These are phyloP conservation scores for Platanista minor DNA, from an alignment of 2,113 vertebrate genomes.

Conservation along the genomic window DNA sequence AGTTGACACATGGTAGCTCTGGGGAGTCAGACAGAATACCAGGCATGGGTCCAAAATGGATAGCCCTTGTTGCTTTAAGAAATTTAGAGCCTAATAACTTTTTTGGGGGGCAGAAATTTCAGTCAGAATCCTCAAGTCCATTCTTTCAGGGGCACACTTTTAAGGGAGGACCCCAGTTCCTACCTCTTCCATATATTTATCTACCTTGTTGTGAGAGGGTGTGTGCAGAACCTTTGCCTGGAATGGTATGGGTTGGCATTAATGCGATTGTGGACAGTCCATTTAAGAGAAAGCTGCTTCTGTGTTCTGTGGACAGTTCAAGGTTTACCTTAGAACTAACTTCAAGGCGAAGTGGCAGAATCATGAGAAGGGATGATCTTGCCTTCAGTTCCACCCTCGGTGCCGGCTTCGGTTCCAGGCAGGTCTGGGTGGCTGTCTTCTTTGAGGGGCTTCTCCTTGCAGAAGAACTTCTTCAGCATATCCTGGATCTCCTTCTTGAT, in stretches of 20 bases:
- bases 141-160: neutral
- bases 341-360: conserved; percentile 77
- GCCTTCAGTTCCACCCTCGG: conserved; percentile 79
- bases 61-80: conserved; percentile 54
- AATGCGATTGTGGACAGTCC: neutral
- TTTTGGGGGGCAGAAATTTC: neutral
- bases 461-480: conserved; percentile 84
- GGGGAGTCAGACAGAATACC: neutral
- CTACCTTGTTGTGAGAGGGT: conserved; percentile 9
- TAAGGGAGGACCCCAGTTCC: neutral
- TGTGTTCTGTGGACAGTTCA: neutral
- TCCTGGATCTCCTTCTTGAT: conserved; percentile 78
- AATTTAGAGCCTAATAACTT: conserved; percentile 41
- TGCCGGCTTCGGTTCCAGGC: conserved; percentile 78
- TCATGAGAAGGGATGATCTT: conserved; percentile 78
- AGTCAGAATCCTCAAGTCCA: conserved; percentile 50
- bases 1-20: neutral
- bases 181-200: neutral
- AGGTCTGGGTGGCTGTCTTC: conserved; percentile 81
- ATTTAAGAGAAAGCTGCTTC: conserved; percentile 30
- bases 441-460: conserved; percentile 73
- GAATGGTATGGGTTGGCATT: conserved; percentile 23
- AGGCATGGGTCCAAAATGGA: neutral
- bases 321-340: conserved; percentile 3
- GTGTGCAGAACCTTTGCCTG: conserved; percentile 44